Percentiles rank a stretch among this genome's conserved stretches.
These are phyloP conservation scores for Villa cingulata DNA, from an alignment of 2,888 invertebrate species.

Conservation along the genomic window DNA sequence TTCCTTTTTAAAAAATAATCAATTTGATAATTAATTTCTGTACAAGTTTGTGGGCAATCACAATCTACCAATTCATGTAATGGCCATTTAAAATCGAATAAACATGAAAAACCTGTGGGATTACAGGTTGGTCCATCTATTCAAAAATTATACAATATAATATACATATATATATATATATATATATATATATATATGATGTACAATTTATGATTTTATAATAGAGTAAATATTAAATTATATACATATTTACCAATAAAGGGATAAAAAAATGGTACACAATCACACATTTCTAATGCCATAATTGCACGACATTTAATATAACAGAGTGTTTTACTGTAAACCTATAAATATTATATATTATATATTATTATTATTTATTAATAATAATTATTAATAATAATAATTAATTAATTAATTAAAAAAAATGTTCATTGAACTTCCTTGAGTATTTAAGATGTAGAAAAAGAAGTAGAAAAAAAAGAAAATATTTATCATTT, in stretches of 20 bases:
- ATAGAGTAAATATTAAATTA: too few relatives aligned
- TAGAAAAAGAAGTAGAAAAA: too few relatives aligned
- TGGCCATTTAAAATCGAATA: slow-evolving; percentile 31
- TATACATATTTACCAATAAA: slow-evolving; percentile 24
- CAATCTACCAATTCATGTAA: slow-evolving; percentile 20
- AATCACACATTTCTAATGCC: slow-evolving; percentile 41
- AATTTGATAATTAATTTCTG: slow-evolving; percentile 14
- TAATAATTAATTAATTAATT: too few relatives aligned
- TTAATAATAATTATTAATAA: not conserved
- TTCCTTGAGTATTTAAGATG: too few relatives aligned
- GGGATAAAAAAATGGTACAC: slow-evolving; percentile 43
- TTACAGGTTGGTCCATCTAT: slow-evolving; percentile 28
- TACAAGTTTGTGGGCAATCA: slow-evolving; percentile 27
- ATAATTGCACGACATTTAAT: slow-evolving; percentile 38
- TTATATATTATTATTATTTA: not conserved
- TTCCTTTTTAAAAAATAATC: not conserved
- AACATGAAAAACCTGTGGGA: slow-evolving; percentile 29
- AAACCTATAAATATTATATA: slow-evolving; percentile 19
- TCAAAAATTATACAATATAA: too few relatives aligned
- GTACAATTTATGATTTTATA: too few relatives aligned
- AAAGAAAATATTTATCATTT: too few relatives aligned
- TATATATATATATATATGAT: too few relatives aligned
- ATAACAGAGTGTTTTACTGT: slow-evolving; percentile 29
- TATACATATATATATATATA: too few relatives aligned
- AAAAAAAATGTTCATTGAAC: too few relatives aligned